Conservation (phyloP, 2,888 invertebrate species). For the Caenorhabditis sp. region DNA sequence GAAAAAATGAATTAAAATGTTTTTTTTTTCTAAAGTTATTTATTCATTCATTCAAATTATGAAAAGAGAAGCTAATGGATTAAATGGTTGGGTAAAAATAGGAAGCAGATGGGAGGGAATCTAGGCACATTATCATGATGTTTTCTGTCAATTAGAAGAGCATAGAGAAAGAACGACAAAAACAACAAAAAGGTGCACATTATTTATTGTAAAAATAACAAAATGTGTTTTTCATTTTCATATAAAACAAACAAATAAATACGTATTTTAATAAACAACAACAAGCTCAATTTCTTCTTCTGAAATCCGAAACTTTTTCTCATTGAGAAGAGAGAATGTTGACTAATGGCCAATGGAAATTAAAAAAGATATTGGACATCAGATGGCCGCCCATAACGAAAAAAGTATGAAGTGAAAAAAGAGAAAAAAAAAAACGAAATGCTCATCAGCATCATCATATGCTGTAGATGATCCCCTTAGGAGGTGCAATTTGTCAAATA, state of each 20-base stretch:
- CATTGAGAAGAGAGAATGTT: neutral
- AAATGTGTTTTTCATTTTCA: neutral
- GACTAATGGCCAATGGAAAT: too few relatives aligned
- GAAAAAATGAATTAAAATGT: neutral
- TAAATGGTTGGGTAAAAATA: neutral
- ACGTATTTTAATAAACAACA: neutral
- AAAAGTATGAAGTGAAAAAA: neutral
- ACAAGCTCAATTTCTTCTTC: neutral
- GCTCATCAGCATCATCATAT: conserved; percentile 7
- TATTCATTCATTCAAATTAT: neutral
- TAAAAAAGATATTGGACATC: neutral
- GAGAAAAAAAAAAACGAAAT: neutral
- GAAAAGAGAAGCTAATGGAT: neutral
- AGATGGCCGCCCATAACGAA: neutral
- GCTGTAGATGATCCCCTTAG: conserved; percentile 29
- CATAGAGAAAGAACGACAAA: neutral
- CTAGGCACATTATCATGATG: conserved; percentile 1
- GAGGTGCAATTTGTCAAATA: conserved; percentile 35
- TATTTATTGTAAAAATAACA: too few relatives aligned
- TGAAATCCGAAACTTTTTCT: neutral
- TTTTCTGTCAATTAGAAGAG: neutral
- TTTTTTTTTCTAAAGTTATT: neutral
- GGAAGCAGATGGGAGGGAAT: neutral
- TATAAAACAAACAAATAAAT: neutral
- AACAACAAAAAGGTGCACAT: neutral